Base-by-base conservation (phyloP, 35 echinoderm and acorn worm species). In the Chiridota heheva region DNA sequence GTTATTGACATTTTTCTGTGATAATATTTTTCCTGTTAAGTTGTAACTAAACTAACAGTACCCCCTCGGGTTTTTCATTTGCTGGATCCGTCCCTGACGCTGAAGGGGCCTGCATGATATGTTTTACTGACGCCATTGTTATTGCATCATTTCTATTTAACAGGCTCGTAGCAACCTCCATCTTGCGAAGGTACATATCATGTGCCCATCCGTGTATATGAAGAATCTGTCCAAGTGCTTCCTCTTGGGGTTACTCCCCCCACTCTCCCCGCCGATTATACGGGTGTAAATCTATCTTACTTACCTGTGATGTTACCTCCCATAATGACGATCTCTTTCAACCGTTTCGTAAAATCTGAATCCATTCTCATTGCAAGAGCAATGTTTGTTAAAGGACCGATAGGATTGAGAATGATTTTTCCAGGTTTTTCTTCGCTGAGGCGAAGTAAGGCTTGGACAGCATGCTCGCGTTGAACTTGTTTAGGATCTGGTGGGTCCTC, bases 351-450 rank as follows among this genome's bases (percentile, higher is more conserved):
- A 60, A 98, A 98, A 7, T 70, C 67, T 39, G 84, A 67, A 63
- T 98, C 95, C 73, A 98, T 27, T 71, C 80, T 82, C 44, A 88
- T 88, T 33, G 95, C 95, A 1, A 98, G 58, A 36, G 80, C 85
- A 18, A 98, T 70, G 56, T 98, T 98, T 69, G 95, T 98, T 18
- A 98, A 75, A 22, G 95, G 95, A 58, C 95, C 95, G 29, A 98
- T 92, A 37, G 95, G 89, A 31, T 88, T 72, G n/a, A 98, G 67
- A 31, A 85, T 98, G 44, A 98, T 84, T 33, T 98, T 37, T 22
- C 95, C 95, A 5, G 84, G 89, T 7, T 16, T 51, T 64, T 98
- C 95, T 35, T 92, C 92, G n/a, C 69, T 80, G 72, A 91, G 42
- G 18, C 86, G 74, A 18, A 98, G 45, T 32, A 98, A 63, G 3